Base-by-base conservation (phyloP, 2,888 invertebrate genomes). In the Hydriomena furcata region DNA sequence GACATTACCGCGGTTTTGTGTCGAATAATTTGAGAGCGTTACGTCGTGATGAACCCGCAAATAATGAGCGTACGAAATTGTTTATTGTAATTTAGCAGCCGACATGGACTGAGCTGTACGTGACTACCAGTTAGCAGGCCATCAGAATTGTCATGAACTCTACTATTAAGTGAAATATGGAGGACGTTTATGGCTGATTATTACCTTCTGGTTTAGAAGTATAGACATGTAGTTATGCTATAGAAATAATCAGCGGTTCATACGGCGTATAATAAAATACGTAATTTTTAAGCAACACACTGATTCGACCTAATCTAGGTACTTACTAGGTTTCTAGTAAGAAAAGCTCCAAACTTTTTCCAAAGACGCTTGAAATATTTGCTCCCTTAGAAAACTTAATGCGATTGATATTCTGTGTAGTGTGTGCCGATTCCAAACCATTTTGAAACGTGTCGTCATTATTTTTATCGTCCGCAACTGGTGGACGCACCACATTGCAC, bases 51-150 rank as follows among this genome's bases (percentile, higher is more conserved):
- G 86, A 84, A 82, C 80, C 71, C 70, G 66, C 67, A 68, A 74
- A 79, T 87, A 87, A 88, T 85, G 88, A 87, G 79, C 69, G 76
- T 73, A 68, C 79, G 65, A 81, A 87, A 86, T 84, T 86, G 87
- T 89, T 87, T 84, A 87, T 86, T 89, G 79, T 88, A 80, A 86
- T 88, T 83, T 81, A 73, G 80, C 76, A 68, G 66, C 72, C 77
- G 76, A 79, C 79, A 82, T 82, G 78, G 73, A 80, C 72, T 77
- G 74, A 65, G 72, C 55, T 74, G 73, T 77, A 84, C 87, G 85
- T 86, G 85, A 87, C 80, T 71, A 65, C 74, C 55, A 59, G 55
- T 61, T 61, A 61, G 38, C 61, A 54, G 41, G 46, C 52, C 55
- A 54, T 55, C 55, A 59, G 54, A 58, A 62, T 61, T 61, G 61